Evolutionary conservation across 2,797 vertebrate genomes (phyloP).

Genomic region (Anguilla obscura): DNA sequence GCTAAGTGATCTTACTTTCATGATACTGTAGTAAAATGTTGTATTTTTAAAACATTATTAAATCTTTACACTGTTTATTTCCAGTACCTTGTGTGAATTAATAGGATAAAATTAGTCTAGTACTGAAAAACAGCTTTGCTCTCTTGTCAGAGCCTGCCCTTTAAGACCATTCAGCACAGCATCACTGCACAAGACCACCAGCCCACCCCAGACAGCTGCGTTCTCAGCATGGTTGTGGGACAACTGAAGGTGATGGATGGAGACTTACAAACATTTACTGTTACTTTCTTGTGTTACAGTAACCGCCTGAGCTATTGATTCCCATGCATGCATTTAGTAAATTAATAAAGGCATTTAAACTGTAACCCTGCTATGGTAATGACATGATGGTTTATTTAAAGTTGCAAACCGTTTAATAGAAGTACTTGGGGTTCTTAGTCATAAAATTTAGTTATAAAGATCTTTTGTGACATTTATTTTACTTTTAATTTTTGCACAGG

Average conservation of each 20-base stretch:
- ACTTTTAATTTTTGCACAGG: too few species aligned
- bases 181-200: conserved; percentile 76
- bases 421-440: too few species aligned
- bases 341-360: too few species aligned
- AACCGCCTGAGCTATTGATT: neutral
- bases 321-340: neutral
- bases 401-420: too few species aligned
- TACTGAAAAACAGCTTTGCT: neutral
- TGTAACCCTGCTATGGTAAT: too few species aligned
- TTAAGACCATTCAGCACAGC: conserved; percentile 71
- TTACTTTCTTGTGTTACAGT: neutral
- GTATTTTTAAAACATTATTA: neutral
- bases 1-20: neutral
- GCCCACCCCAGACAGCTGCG: conserved; percentile 70
- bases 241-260: conserved; percentile 69
- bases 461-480: too few species aligned
- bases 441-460: too few species aligned
- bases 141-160: conserved; percentile 66
- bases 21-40: neutral
- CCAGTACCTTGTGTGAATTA: neutral
- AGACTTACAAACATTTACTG: neutral
- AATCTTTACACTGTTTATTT: neutral
- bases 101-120: neutral
- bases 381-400: too few species aligned
- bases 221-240: conserved; percentile 75